Conservation (phyloP, 2,797 vertebrate species). For the Loris lydekkerianus region DNA sequence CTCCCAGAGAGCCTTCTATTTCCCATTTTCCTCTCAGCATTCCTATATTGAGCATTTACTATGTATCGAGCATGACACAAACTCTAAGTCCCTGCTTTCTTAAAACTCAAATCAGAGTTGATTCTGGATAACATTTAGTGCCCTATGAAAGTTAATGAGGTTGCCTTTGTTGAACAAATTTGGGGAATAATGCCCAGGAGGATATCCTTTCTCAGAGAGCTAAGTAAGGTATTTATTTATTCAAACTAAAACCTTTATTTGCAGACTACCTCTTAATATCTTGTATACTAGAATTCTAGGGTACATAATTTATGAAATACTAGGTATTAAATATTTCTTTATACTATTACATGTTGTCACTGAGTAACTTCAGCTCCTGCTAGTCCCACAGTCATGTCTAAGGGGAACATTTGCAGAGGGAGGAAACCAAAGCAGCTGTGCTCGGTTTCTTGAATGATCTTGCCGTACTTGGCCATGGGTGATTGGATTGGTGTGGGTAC, state of each 20-base stretch:
- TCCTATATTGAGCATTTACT: background rate
- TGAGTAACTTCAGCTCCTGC: background rate
- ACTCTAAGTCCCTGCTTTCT: constrained; percentile 3
- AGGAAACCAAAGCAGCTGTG: background rate
- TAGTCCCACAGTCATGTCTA: background rate
- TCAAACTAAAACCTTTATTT: constrained; percentile 32
- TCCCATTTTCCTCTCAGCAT: background rate
- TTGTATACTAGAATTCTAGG: background rate
- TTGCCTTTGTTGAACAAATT: background rate
- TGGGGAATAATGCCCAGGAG: constrained; percentile 5
- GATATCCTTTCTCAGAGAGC: background rate
- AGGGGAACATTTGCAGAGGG: background rate
- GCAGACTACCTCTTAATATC: background rate
- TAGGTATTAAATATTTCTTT: background rate
- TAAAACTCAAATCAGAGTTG: background rate
- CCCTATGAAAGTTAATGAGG: background rate
- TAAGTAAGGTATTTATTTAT: constrained; percentile 23
- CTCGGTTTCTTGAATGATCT: background rate
- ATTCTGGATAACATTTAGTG: background rate
- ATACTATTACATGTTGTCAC: background rate
- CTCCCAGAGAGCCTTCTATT: background rate
- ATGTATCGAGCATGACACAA: background rate
- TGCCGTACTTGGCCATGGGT: background rate
- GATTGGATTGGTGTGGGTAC: background rate
- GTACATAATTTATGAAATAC: background rate